phyloP scores from a whole-genome alignment of 2,113 vertebrate genomes.

The Morone saxatilis region DNA sequence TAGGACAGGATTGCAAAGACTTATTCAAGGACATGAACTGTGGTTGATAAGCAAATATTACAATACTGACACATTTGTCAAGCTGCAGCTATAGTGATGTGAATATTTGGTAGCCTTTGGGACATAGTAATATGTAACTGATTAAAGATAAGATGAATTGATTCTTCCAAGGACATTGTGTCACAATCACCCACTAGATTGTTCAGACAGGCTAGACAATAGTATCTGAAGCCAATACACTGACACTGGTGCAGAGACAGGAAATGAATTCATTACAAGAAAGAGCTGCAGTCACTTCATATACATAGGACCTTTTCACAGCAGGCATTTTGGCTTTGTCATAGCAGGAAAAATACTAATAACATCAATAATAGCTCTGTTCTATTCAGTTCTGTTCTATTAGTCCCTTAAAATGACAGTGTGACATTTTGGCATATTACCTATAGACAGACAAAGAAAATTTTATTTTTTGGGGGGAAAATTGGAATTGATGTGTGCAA shows the following conservation, averaged over 20 bases:
- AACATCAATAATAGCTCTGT: not conserved
- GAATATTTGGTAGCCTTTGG: too few relatives aligned
- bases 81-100: not conserved
- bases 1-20: not conserved
- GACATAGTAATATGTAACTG: not conserved
- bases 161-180: not conserved
- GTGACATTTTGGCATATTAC: not conserved
- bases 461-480: too few relatives aligned
- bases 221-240: not conserved
- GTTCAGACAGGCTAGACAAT: not conserved
- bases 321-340: not conserved
- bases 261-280: not conserved
- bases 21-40: not conserved
- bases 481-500: not conserved
- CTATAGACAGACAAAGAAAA: not conserved
- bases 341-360: not conserved
- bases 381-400: not conserved
- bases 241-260: not conserved
- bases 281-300: not conserved
- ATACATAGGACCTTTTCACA: not conserved
- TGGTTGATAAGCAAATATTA: not conserved
- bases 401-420: not conserved
- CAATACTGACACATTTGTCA: not conserved
- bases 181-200: not conserved
- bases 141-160: not conserved